Conservation (phyloP, 2,113 vertebrate species). For the Prunella fulvescens region DNA sequence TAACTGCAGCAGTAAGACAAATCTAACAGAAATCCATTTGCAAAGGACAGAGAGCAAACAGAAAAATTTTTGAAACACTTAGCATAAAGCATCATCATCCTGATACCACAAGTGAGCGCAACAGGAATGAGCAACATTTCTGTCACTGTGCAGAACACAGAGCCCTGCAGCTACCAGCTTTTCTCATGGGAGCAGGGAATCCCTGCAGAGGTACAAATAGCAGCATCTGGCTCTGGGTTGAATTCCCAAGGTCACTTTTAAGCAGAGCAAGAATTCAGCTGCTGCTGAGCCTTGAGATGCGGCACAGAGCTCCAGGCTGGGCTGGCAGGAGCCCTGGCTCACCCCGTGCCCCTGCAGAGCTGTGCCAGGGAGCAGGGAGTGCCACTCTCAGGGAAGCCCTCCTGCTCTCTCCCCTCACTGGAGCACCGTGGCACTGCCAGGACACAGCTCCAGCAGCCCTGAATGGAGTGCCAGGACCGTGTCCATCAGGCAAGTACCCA, state of each 20-base stretch:
- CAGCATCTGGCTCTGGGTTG: neutral
- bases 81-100: neutral
- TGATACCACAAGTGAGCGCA: neutral
- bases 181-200: neutral
- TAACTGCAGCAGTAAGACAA: neutral
- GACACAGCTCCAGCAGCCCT: neutral
- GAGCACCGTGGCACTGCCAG: neutral
- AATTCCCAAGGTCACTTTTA: conserved; percentile 25
- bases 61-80: neutral
- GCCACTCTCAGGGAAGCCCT: neutral
- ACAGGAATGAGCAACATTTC: neutral
- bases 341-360: fast-evolving
- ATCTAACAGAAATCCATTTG: neutral
- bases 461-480: neutral
- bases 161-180: neutral
- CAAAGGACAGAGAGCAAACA: neutral
- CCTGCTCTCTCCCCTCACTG: neutral
- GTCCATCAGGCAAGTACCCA: neutral
- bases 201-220: conserved; percentile 12
- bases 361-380: neutral
- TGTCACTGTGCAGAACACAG: neutral
- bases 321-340: neutral
- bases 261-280: neutral
- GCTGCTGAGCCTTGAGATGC: neutral
- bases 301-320: fast-evolving